Evolutionary conservation across 2,888 invertebrate genomes (phyloP).

Genomic region (Auanema freiburgensis): DNA sequence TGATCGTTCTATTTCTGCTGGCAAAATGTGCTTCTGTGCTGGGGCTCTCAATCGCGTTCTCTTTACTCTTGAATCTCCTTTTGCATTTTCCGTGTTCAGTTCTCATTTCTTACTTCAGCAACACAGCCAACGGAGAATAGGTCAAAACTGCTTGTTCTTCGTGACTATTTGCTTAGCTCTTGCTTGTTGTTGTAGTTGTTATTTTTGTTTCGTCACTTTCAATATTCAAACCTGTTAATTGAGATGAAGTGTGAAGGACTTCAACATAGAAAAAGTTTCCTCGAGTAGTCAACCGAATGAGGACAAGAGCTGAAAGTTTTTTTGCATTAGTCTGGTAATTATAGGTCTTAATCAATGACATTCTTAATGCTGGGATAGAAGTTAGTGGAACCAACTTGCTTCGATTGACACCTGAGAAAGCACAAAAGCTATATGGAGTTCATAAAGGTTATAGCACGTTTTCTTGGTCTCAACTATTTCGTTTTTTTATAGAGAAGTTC

Average conservation of each 20-base stretch:
- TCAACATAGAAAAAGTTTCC: conserved; percentile 6
- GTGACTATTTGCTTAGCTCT: no score
- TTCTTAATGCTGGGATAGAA: conserved; percentile 16
- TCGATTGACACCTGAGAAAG: conserved; percentile 4
- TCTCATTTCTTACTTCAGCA: no score
- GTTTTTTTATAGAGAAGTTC: conserved; percentile 44
- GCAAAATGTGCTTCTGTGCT: background rate
- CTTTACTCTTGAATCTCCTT: background rate
- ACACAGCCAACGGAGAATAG: no score
- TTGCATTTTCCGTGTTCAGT: background rate
- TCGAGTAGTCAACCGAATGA: background rate
- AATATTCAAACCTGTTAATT: background rate
- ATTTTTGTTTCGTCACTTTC: conserved; percentile 10
- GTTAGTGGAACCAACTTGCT: conserved; percentile 5
- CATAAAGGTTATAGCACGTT: conserved; percentile 19
- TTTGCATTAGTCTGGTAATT: conserved; percentile 14
- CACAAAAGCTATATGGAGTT: conserved; percentile 16
- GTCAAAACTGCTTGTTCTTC: no score
- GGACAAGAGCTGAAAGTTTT: conserved; percentile 9
- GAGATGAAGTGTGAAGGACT: conserved; percentile 5
- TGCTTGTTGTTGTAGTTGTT: conserved; percentile 4
- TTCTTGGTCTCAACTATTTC: background rate
- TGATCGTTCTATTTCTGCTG: no score
- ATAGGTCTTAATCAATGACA: no score
- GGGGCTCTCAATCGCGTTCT: background rate